Conservation (phyloP, 2,888 invertebrate species). For the Drosophila nr. perissopoda region DNA sequence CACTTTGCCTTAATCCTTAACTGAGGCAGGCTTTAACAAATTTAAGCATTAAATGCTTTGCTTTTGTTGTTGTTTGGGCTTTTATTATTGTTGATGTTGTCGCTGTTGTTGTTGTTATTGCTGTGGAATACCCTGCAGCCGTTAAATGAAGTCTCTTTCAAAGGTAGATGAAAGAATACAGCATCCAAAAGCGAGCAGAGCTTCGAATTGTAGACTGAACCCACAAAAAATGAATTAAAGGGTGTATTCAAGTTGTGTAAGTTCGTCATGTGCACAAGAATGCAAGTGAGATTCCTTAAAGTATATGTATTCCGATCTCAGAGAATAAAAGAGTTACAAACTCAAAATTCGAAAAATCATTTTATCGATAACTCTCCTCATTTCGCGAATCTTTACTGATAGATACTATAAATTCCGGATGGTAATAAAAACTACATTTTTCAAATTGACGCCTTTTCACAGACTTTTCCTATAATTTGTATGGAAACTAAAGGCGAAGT, state of each 20-base stretch:
- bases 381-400: too few relatives aligned
- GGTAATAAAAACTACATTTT: too few relatives aligned
- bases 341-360: not conserved
- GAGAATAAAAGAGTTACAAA: not conserved
- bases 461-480: not conserved
- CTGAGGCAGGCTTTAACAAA: constrained; percentile 18
- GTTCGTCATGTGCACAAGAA: rapidly evolving
- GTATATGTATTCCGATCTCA: not conserved
- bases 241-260: not conserved
- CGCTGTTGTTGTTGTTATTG: not conserved
- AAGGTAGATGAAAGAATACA: not conserved
- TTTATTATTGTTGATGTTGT: not conserved
- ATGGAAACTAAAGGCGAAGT: too few relatives aligned
- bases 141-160: not conserved
- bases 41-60: constrained; percentile 63
- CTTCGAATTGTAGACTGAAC: not conserved
- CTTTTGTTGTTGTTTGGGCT: not conserved
- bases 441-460: too few relatives aligned
- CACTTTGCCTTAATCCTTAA: constrained; percentile 3
- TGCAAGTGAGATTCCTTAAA: not conserved
- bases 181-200: not conserved
- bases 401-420: too few relatives aligned
- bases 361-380: not conserved
- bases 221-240: not conserved
- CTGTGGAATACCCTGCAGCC: constrained; percentile 12